Conservation (phyloP, 2,797 vertebrate species). For the Scyliorhinus canicula region DNA sequence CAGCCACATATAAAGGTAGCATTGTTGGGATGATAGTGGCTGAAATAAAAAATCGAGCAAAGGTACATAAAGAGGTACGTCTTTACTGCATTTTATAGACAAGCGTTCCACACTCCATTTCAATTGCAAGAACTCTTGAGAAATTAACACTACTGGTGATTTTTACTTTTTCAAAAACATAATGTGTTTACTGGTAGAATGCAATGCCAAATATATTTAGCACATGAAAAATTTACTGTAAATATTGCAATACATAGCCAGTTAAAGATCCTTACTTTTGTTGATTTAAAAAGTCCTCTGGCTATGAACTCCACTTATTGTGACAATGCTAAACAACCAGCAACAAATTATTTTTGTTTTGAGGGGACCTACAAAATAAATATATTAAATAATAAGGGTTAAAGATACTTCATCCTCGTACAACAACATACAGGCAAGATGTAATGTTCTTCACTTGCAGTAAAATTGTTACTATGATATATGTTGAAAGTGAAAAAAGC, state of each 20-base stretch:
- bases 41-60: constrained; percentile 94
- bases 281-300: not conserved
- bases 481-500: not conserved
- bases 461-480: not conserved
- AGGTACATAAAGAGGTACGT: constrained; percentile 94
- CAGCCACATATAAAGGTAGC: constrained; percentile 85
- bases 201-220: not conserved
- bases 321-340: not conserved
- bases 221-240: not conserved
- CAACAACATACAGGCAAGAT: not conserved
- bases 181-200: not conserved
- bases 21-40: constrained; percentile 99
- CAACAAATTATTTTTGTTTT: not conserved
- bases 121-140: not conserved
- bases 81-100: not conserved
- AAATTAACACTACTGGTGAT: not conserved
- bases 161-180: not conserved
- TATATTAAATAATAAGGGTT: not conserved
- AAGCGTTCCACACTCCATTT: not conserved
- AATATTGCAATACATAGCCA: not conserved
- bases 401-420: not conserved
- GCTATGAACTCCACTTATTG: not conserved
- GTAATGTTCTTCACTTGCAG: not conserved
- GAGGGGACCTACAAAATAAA: not conserved
- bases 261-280: not conserved